Base-by-base conservation (phyloP, 2,888 invertebrate genomes). In the Blastobasis lacticolella region DNA sequence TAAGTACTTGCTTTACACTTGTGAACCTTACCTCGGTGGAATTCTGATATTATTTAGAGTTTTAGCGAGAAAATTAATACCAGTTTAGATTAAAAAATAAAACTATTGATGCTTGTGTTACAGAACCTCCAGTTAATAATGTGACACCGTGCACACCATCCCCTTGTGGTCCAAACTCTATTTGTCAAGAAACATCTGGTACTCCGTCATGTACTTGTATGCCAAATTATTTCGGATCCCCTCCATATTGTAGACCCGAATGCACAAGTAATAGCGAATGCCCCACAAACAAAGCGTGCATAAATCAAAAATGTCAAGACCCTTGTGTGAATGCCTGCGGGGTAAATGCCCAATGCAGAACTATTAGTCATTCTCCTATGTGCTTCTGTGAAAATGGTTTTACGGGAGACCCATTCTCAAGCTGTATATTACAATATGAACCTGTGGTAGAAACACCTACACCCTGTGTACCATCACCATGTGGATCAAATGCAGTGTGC, bases 231-330 rank as follows among this genome's bases (percentile, higher is more conserved):
- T 86, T 92, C 54, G 95, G 95, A 52, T 84, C 90, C n/a, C 94
- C 95, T 38, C 94, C 94, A 49, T 91, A 92, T 69, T 95, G 95
- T 66, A 89, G 91, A 64, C 94, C 95, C 4, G 93, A 93, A 78
- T 93, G 93, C 75, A 82, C 91, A 10, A 91, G 91, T 56, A 93
- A 93, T 71, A 91, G 91, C 57, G 93, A 94, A 73, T 94, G 94
- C 65, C 81, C 90, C 8, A 80, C 87, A 50, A 84, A 90, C 66
- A 88, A 89, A 71, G 92, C 93, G 45, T 94, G 94, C 67, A 82
- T 92, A 41, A 90, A 90, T 69, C 90, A 91, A 64, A 92, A 91
- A 78, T 93, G 93, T 67, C 71, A 80, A 63, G 91, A 92, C 71
- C 92, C 93, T 44, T 94, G 94, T 64, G 78, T 88, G 9, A 90